phyloP scores from a whole-genome alignment of 2,797 vertebrate genomes.

The Urosaurus nigricauda region DNA sequence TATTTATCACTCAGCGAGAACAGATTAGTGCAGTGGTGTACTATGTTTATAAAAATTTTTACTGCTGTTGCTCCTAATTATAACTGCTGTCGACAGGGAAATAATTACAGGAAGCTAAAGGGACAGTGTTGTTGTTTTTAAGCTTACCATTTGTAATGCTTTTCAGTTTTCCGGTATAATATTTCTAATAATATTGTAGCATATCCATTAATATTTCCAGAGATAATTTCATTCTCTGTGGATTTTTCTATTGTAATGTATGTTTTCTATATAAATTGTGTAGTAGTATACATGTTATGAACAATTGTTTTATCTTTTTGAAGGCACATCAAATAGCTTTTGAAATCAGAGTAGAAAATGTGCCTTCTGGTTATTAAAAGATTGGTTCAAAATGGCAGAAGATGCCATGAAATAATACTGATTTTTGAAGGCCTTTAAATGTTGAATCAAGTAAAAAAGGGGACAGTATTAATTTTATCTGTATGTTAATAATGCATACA shows the following conservation, averaged over 20 bases:
- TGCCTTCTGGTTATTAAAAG: neutral
- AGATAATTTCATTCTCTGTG: conserved; percentile 32
- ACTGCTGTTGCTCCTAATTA: conserved; percentile 47
- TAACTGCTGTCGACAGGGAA: conserved; percentile 46
- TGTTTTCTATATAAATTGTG: accelerated
- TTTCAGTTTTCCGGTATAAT: conserved; percentile 50
- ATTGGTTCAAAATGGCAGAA: neutral
- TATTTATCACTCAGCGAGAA: neutral
- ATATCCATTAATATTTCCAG: conserved; percentile 43
- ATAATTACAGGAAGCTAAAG: neutral
- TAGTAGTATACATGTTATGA: neutral
- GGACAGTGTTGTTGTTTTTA: neutral
- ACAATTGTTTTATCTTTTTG: neutral
- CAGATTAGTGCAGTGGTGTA: neutral
- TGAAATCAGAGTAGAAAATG: neutral
- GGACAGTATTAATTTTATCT: conserved; percentile 46
- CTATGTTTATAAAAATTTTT: conserved; percentile 27
- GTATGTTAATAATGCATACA: conserved; percentile 32
- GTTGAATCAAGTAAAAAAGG: conserved; percentile 31
- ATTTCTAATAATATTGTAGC: too few species aligned
- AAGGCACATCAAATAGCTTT: neutral
- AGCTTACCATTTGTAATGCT: conserved; percentile 35
- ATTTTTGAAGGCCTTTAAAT: conserved; percentile 16
- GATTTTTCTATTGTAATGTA: neutral
- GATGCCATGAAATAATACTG: neutral